Evolutionary conservation across 1,140 invertebrate genomes (phyloP).

Genomic region (Pogonus chalceus): DNA sequence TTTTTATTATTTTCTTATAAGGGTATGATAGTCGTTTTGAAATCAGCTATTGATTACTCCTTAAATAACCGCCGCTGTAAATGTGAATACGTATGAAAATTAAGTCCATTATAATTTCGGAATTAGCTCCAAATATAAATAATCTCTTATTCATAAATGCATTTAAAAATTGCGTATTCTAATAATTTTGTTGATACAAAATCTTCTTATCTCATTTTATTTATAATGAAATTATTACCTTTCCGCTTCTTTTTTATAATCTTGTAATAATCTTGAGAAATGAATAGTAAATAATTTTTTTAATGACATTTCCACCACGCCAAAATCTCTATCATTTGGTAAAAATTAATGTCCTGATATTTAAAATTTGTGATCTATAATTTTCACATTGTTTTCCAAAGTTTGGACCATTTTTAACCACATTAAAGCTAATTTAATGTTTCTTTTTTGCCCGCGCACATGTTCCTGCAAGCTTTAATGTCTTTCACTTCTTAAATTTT

Average conservation of each 20-base stretch:
- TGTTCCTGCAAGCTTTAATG: background rate
- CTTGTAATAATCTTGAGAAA: slow-evolving; percentile 5
- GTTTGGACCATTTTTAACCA: slow-evolving; percentile 8
- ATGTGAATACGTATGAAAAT: too few relatives aligned
- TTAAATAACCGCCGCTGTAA: too few relatives aligned
- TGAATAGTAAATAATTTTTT: too few relatives aligned
- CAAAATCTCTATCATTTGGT: slow-evolving; percentile 20
- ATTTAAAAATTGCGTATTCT: background rate
- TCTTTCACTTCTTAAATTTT: background rate
- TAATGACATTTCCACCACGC: slow-evolving; percentile 16
- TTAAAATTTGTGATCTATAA: slow-evolving; percentile 24
- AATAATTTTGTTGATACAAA: slow-evolving; percentile 9
- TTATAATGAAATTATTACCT: slow-evolving; percentile 9
- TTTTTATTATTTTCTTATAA: too few relatives aligned
- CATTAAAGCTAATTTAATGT: background rate
- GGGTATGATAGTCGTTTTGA: too few relatives aligned
- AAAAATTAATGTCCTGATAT: slow-evolving; percentile 22
- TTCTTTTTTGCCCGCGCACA: background rate
- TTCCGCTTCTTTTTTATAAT: slow-evolving; percentile 8
- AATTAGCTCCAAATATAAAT: too few relatives aligned
- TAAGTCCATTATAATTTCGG: too few relatives aligned
- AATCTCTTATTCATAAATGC: too few relatives aligned
- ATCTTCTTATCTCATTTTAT: slow-evolving; percentile 6
- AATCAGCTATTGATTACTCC: too few relatives aligned
- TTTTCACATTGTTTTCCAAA: slow-evolving; percentile 18